Evolutionary conservation across 2,113 vertebrate species (phyloP), one percentile per base, ranked within the genome.

Genomic region (Phylloscopus trochiloides): DNA sequence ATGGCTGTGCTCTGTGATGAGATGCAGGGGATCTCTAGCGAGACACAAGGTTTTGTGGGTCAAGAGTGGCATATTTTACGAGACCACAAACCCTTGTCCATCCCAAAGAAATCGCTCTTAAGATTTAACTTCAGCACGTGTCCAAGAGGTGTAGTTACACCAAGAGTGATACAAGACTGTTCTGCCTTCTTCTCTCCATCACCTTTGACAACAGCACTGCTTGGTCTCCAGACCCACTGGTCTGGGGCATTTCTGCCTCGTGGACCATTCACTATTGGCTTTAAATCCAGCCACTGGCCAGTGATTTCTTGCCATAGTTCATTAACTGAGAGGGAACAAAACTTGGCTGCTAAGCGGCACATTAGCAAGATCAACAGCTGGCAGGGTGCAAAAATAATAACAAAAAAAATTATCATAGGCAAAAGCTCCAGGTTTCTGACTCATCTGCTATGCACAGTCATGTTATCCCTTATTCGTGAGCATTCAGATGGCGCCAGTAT

Each of bases 341-440:
- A 71, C 90, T 74, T 88, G 90, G 79, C 90, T 90, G 68, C 73
- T 92, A 71, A 85, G 59, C 1, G 1, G 63, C 62, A 63, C 71
- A 90, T 96, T 92, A 86, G 61, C 83, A 88, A 90, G 92, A 97
- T 88, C 93, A 97, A 93, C 93, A 95, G 93, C 95, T 95, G 92
- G 88, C 86, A 90, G 86, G 86, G 76, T 93, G 57, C 79, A 95
- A 97, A 97, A 94, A 92, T 59, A 94, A 93, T 91, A 97, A 92
- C 61, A 82, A 87, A 93, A 94, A 81, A 86, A 72, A 84, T 40
- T 72, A 95, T 34, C 79, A 57, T 67, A 94, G 76, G 88, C 63
- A 75, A 93, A 94, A 93, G 75, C 48, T 71, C 79, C 3, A 42
- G 72, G 72, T 93, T 95, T 95, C 91, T 94, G 63, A 93, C 79